Base-by-base conservation (phyloP, 2,888 invertebrate species). In the Tiphia femorata region DNA sequence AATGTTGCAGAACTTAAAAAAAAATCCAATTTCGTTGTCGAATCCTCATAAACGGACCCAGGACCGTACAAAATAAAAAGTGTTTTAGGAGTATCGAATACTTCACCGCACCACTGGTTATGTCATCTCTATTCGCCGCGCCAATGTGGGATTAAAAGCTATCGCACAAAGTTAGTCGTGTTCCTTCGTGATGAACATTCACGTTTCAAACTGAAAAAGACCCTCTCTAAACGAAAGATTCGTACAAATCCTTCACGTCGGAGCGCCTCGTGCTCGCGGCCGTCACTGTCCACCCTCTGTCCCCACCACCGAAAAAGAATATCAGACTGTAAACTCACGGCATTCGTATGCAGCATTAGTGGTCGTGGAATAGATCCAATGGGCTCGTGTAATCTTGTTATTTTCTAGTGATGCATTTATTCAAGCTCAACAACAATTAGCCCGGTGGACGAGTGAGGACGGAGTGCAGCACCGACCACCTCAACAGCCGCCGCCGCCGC, bases 401-500 rank as follows among this genome's bases (percentile, higher is more conserved):
- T 92, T 92, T 93, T 93, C 91, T 93, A 94, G 94, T 93, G 94
- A 93, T 93, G 93, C 93, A 91, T 94, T 94, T 93, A 93, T 94
- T 93, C 93, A 94, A 93, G 94, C 94, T 93, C 94, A 93, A 92
- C 94, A 92, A 92, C 93, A 92, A 90, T 90, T 93, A 92, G 94
- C 92, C 91, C 93, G 92, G 90, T 94, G 94, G 93, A 94, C 93
- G 89, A 94, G 93, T 92, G 93, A 94, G 88, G 93, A 93, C 86
- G 75, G 77, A 72, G 72, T 78, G 25, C 76, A 82, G 64, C 78
- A 79, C 65, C 75, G 78, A 60, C 75, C 76, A 67, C 78, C 84
- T 81, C 86, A 77, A 75, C 83, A 85, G 77, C 86, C 86, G 73
- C 86, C 85, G 68, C 84, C 84, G 70, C 83, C 81, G 64, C 84